Conservation (phyloP, 2,888 invertebrate species). For the Podabrus alpinus region DNA sequence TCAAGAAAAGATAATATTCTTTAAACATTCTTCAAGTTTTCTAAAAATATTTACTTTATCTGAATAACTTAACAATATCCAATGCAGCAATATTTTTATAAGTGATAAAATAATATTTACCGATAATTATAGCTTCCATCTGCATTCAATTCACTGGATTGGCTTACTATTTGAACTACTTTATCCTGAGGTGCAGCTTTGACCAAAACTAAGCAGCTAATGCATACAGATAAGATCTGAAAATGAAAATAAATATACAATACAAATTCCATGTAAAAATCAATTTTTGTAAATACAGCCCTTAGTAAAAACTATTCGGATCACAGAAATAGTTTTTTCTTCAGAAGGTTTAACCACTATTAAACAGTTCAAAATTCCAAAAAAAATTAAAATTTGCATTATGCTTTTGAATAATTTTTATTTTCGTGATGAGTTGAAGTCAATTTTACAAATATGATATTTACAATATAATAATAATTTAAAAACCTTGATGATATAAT, state of each 20-base stretch:
- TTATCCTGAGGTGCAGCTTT: slow-evolving; percentile 63
- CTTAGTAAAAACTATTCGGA: not conserved
- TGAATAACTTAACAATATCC: too few relatives aligned
- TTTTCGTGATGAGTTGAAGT: not conserved
- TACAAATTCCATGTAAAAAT: not conserved
- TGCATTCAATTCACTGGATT: slow-evolving; percentile 72
- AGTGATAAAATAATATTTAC: slow-evolving; percentile 53
- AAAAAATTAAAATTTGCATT: not conserved
- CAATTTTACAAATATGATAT: not conserved
- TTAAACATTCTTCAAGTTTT: too few relatives aligned
- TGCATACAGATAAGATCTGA: not conserved
- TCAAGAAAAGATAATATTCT: too few relatives aligned
- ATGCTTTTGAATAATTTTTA: not conserved
- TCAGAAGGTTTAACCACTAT: too few relatives aligned
- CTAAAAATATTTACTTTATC: too few relatives aligned
- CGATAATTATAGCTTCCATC: slow-evolving; percentile 75
- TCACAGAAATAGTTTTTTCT: too few relatives aligned
- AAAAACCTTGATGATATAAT: not conserved
- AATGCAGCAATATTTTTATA: too few relatives aligned
- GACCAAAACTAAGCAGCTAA: slow-evolving; percentile 40
- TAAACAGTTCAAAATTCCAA: too few relatives aligned
- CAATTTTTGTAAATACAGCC: not conserved
- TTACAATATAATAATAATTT: not conserved
- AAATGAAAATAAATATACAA: not conserved
- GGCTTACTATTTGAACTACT: slow-evolving; percentile 68